phyloP scores from a whole-genome alignment of 2,888 invertebrate species.

The Caenorhabditis wallacei region DNA sequence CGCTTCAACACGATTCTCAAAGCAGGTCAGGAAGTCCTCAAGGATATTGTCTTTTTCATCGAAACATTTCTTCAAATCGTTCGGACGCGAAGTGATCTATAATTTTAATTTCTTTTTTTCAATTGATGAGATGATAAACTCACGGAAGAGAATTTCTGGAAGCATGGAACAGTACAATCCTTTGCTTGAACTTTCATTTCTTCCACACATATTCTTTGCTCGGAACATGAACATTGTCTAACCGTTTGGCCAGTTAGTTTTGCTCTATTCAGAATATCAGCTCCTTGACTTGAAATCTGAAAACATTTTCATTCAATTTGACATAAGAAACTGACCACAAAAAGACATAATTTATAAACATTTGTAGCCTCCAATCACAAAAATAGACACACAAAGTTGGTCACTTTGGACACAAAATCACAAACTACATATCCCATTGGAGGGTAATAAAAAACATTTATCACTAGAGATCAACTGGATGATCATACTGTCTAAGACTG shows the following conservation, averaged over 20 bases:
- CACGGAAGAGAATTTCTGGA: conserved; percentile 75
- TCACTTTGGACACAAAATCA: conserved; percentile 22
- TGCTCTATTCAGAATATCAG: conserved; percentile 64
- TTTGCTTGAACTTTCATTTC: conserved; percentile 80
- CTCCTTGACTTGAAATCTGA: conserved; percentile 67
- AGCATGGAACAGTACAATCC: conserved; percentile 79
- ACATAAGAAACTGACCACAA: not conserved
- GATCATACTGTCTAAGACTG: conserved; percentile 28
- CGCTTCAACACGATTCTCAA: conserved; percentile 79
- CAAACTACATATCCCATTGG: conserved; percentile 44
- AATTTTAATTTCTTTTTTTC: conserved; percentile 10
- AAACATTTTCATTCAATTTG: not conserved
- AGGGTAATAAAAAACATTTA: not conserved
- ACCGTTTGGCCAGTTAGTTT: conserved; percentile 68
- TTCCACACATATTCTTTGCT: conserved; percentile 78
- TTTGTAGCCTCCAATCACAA: conserved; percentile 43
- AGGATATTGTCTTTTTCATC: conserved; percentile 77
- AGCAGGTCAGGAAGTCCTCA: conserved; percentile 77
- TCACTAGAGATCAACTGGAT: conserved; percentile 28
- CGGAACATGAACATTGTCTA: conserved; percentile 79
- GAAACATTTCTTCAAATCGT: conserved; percentile 79
- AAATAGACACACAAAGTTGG: not conserved
- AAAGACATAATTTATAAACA: not conserved
- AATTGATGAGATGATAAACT: conserved; percentile 1
- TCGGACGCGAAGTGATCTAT: conserved; percentile 75